Conservation (phyloP, 1,140 invertebrate species). For the Portunus trituberculatus region DNA sequence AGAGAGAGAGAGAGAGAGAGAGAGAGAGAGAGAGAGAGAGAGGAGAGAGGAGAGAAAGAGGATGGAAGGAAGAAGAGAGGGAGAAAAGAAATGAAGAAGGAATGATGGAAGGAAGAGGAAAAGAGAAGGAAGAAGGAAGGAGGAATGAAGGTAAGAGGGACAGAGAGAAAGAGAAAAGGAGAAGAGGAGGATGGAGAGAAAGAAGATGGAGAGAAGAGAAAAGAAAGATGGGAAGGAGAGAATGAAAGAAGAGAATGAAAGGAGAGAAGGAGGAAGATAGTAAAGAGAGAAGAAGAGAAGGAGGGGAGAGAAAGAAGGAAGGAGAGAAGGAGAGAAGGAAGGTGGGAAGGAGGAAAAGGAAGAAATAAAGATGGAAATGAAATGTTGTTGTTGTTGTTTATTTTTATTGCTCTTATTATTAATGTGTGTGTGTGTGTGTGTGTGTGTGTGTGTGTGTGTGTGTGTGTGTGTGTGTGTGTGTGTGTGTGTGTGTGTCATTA, state of each 20-base stretch:
- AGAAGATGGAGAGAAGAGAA: no score
- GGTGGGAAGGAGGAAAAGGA: no score
- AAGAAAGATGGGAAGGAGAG: no score
- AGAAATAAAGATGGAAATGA: no score
- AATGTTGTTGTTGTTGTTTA: no score
- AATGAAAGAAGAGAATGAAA: background rate
- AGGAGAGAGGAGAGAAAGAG: background rate
- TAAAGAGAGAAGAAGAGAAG: no score
- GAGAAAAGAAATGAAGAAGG: background rate
- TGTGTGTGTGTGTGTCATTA: background rate
- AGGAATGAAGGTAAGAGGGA: background rate
- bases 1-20: background rate
- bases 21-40: background rate
- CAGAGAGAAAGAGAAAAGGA: no score
- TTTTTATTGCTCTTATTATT: no score
- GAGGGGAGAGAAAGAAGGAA: no score
- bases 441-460: conserved; percentile 3
- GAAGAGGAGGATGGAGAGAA: no score
- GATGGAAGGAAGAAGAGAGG: background rate
- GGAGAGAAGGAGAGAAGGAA: no score
- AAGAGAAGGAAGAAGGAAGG: background rate
- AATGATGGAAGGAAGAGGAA: background rate
- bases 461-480: background rate
- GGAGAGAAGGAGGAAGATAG: no score
- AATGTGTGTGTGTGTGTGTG: background rate